A percentile compares a stretch with the other conserved stretches of the same genome.
Conservation (phyloP, 2,888 invertebrate species). For the Thysanoteuthis rhombus region DNA sequence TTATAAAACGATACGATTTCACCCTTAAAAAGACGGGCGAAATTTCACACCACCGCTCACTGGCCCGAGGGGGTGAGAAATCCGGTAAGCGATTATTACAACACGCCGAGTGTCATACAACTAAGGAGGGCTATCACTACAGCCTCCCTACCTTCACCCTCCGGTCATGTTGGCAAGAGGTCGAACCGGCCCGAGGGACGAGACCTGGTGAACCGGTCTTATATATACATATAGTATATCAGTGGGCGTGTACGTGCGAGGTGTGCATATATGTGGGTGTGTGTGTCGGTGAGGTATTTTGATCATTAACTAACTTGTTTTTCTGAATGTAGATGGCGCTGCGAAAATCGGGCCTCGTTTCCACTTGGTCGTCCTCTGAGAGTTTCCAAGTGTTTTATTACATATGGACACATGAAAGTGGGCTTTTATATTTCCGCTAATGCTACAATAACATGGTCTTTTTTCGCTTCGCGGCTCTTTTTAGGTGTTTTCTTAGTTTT, state of each 20-base stretch:
- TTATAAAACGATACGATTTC: not conserved
- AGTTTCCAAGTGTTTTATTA: slow-evolving; percentile 12
- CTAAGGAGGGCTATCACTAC: not conserved
- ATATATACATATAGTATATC: not conserved
- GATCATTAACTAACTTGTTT: slow-evolving; percentile 12
- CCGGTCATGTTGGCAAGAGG: not conserved
- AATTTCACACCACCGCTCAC: not conserved
- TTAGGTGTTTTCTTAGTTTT: not conserved
- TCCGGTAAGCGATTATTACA: slow-evolving; percentile 12
- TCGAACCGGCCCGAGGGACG: not conserved
- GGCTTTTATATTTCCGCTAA: not conserved
- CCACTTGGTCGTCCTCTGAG: not conserved
- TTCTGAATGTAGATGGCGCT: not conserved
- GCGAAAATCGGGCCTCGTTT: not conserved
- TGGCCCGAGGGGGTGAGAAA: not conserved
- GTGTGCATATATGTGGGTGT: not conserved
- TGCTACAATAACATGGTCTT: not conserved
- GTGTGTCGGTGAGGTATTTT: not conserved
- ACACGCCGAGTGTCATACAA: not conserved
- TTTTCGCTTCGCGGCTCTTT: not conserved
- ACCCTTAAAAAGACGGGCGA: slow-evolving; percentile 1
- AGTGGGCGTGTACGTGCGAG: not conserved
- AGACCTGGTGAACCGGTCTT: not conserved
- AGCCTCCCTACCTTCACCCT: not conserved
- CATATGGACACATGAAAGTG: not conserved